Base-by-base conservation (phyloP, 2,113 vertebrate genomes). In the Saccopteryx bilineata region DNA sequence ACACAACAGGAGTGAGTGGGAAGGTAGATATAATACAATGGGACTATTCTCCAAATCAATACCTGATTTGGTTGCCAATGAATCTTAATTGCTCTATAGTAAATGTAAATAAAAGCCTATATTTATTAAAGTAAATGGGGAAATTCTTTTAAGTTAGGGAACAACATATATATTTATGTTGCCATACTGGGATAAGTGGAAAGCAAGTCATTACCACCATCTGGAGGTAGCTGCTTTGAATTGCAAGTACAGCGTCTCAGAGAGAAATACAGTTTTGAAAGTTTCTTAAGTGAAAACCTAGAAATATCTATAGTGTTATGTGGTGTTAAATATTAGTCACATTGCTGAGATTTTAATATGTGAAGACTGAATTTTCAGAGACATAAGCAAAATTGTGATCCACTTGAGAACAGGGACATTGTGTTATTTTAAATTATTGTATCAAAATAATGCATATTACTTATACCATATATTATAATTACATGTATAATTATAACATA, bases 1-100 rank as follows among this genome's bases (percentile, higher is more conserved):
- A 68, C 4, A 31, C 5, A 15, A 61, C 66, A 21, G 9, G 26
- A 31, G 6, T 14, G 15, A 9, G 4, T 14, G 12, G 15, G 7
- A 19, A 3, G 5, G 0, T 19, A 33, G 9, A 0, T 33, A 4
- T 31, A 56, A 46, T 0, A 11, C 4, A 31, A 0, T 12, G 3
- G 10, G 21, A 78, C 18, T 54, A 15, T 33, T 63, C 4, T 3
- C 39, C 26, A 79, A 56, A 50, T 19, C 48, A 76, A 0, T 48
- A 60, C 23, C 54, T 85, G 52, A n/a, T 39, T 5, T 83, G 63
- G 15, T 21, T 86, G 24, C 18, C 39, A 68, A 0, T 46, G 78
- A 80, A 80, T 58, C 15, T 0, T 48, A 60, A 65, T 26, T 11
- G 17, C 21, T 56, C 4, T 50, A 8, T 56, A 79, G 5, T 52